These are phyloP conservation scores for Chroicocephalus ridibundus DNA, from an alignment of 2,113 vertebrate species.

Conservation along the genomic window DNA sequence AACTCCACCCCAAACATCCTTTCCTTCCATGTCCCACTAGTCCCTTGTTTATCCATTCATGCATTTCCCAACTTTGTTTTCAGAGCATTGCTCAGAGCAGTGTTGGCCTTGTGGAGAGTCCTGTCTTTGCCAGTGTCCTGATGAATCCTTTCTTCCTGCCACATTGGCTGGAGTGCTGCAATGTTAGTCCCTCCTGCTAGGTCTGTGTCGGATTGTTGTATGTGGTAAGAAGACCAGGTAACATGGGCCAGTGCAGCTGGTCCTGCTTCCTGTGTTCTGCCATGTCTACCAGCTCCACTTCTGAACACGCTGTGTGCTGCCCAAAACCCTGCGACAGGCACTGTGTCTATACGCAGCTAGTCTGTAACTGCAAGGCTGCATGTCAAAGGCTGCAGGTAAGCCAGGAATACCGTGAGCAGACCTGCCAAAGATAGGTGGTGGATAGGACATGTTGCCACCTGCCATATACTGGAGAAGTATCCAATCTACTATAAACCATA, in stretches of 20 bases:
- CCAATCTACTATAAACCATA: not conserved
- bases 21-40: not conserved
- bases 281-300: not conserved
- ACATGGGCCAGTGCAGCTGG: not conserved
- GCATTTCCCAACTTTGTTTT: not conserved
- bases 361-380: not conserved
- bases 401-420: not conserved
- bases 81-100: not conserved
- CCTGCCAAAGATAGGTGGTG: not conserved
- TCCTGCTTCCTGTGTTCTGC: not conserved
- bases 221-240: rapidly evolving
- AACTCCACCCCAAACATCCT: not conserved
- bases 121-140: not conserved
- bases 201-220: not conserved
- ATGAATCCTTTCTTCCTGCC: not conserved
- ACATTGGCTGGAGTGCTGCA: not conserved
- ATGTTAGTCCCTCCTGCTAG: not conserved
- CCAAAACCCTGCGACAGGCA: not conserved
- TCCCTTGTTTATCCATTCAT: not conserved
- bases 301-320: not conserved
- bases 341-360: not conserved
- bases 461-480: not conserved
- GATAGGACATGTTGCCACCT: not conserved
- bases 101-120: not conserved
- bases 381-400: not conserved